phyloP scores from a whole-genome alignment of 2,113 vertebrate genomes.

The Chrysochloris asiatica region DNA sequence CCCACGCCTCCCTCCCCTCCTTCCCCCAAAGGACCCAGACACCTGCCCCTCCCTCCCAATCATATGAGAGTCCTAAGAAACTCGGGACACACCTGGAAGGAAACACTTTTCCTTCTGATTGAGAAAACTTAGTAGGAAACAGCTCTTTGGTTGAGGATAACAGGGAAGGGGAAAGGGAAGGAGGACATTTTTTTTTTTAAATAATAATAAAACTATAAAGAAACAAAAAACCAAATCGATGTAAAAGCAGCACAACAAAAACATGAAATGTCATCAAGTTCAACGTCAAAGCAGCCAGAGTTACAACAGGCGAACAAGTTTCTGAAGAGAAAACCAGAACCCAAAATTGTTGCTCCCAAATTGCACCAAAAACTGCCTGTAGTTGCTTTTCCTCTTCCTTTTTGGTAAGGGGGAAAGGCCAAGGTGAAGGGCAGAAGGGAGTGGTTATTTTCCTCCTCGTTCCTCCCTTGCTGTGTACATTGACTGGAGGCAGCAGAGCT shows the following conservation, averaged over 20 bases:
- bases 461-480: slow-evolving; percentile 68
- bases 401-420: slow-evolving; percentile 50
- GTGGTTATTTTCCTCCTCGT: slow-evolving; percentile 58
- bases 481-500: slow-evolving; percentile 73
- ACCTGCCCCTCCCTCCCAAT: background rate
- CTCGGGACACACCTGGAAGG: slow-evolving; percentile 70
- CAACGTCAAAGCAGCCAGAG: slow-evolving; percentile 81
- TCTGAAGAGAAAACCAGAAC: slow-evolving; percentile 72
- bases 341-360: slow-evolving; percentile 71
- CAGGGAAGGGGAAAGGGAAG: slow-evolving; percentile 44
- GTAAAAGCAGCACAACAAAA: slow-evolving; percentile 81
- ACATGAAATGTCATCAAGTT: slow-evolving; percentile 82
- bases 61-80: slow-evolving; percentile 44
- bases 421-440: slow-evolving; percentile 67
- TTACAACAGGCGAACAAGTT: slow-evolving; percentile 77
- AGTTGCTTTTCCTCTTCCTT: slow-evolving; percentile 58
- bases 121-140: slow-evolving; percentile 69
- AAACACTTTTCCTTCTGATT: slow-evolving; percentile 70
- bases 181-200: slow-evolving; percentile 60
- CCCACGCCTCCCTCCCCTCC: slow-evolving; percentile 27
- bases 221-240: slow-evolving; percentile 79
- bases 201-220: slow-evolving; percentile 78
- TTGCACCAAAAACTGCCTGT: slow-evolving; percentile 78
- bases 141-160: slow-evolving; percentile 74
- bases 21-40: slow-evolving; percentile 31